Conservation (phyloP, 2,888 invertebrate genomes). For the Darwinula stevensoni region DNA sequence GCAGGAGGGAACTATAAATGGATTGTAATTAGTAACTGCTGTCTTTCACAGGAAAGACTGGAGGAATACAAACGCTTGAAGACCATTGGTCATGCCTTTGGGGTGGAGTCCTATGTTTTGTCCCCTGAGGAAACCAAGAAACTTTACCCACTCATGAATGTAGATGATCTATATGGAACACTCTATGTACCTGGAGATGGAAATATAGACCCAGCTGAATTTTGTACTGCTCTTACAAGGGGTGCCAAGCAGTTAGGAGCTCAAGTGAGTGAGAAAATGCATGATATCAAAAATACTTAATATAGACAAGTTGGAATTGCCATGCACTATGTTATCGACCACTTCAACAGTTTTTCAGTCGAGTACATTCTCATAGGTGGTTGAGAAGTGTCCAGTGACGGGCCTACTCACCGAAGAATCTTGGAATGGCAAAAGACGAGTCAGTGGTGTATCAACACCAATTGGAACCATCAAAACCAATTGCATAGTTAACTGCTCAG, state of each 20-base stretch:
- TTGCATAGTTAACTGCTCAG: constrained; percentile 42
- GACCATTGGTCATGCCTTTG: constrained; percentile 45
- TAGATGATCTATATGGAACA: constrained; percentile 37
- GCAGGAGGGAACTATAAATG: not conserved
- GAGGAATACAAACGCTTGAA: constrained; percentile 53
- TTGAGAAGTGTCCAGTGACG: constrained; percentile 12
- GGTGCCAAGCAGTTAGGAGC: constrained; percentile 38
- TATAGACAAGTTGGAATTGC: no score
- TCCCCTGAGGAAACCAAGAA: constrained; percentile 39
- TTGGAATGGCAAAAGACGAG: constrained; percentile 28
- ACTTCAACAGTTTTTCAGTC: no score
- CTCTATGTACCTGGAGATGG: constrained; percentile 53
- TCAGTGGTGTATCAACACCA: constrained; percentile 43
- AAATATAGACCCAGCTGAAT: constrained; percentile 51
- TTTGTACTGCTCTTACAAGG: constrained; percentile 38
- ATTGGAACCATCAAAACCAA: constrained; percentile 42
- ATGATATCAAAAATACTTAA: no score
- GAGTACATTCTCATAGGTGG: no score
- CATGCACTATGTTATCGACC: no score
- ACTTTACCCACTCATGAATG: constrained; percentile 43
- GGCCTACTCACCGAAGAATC: constrained; percentile 35
- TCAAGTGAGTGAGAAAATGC: constrained; percentile 23
- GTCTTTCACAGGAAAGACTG: constrained; percentile 29
- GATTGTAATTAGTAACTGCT: not conserved
- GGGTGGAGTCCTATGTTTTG: constrained; percentile 40